Evolutionary conservation across 1,140 invertebrate species (phyloP).

Genomic region (Microplitis mediator): DNA sequence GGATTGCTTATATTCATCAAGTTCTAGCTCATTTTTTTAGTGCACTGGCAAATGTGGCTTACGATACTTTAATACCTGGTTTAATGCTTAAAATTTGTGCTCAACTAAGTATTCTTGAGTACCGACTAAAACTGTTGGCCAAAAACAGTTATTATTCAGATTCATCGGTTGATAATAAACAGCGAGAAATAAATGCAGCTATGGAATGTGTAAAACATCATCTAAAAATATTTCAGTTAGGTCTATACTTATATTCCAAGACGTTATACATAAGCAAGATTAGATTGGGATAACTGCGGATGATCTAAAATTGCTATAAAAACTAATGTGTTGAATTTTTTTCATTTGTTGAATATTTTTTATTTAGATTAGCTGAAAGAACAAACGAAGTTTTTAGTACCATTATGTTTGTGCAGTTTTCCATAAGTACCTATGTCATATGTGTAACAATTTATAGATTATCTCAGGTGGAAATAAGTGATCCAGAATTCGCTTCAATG

Average conservation of each 20-base stretch:
- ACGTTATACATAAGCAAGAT: too few relatives aligned
- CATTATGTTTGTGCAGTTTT: conserved; percentile 15
- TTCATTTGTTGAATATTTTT: too few relatives aligned
- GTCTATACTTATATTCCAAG: background rate
- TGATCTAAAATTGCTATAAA: too few relatives aligned
- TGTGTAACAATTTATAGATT: conserved; percentile 8
- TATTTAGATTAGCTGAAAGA: conserved; percentile 7
- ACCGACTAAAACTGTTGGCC: background rate
- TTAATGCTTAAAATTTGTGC: conserved; percentile 19
- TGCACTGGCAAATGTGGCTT: background rate
- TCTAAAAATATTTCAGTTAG: conserved; percentile 10
- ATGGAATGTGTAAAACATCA: conserved; percentile 16
- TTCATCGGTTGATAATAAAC: background rate
- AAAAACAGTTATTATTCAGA: background rate
- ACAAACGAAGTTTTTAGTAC: conserved; percentile 13
- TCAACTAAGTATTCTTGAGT: conserved; percentile 12
- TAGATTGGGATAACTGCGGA: too few relatives aligned
- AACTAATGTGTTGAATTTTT: too few relatives aligned
- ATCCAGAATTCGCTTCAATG: conserved; percentile 3
- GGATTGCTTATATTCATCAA: conserved; percentile 16
- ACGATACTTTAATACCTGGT: conserved; percentile 11
- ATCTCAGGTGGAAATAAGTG: background rate
- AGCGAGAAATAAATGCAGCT: background rate
- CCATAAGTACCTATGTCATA: conserved; percentile 8
- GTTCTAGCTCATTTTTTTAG: background rate